Evolutionary conservation across 2,113 vertebrate genomes (phyloP).

Genomic region (Arvicanthis niloticus): DNA sequence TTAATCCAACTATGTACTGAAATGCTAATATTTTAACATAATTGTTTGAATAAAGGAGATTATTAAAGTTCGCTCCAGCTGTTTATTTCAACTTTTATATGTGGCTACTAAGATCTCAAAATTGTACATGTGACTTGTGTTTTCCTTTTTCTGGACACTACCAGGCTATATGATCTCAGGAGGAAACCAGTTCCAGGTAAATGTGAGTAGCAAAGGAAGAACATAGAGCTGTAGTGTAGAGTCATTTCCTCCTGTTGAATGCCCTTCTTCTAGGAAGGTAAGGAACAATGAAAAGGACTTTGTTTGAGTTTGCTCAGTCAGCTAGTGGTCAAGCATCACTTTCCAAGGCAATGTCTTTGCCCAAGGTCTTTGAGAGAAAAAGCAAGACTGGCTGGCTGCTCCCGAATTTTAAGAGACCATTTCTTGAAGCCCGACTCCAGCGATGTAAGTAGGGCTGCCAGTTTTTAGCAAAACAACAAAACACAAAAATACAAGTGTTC

Average conservation of each 20-base stretch:
- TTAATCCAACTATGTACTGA: not conserved
- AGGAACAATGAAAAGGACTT: not conserved
- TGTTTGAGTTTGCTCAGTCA: not conserved
- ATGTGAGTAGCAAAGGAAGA: slow-evolving; percentile 5
- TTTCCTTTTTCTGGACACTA: slow-evolving; percentile 21
- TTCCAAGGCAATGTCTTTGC: slow-evolving; percentile 1
- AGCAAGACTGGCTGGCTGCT: not conserved
- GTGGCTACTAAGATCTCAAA: slow-evolving; percentile 28
- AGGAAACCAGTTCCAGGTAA: slow-evolving; percentile 44
- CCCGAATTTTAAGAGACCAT: slow-evolving; percentile 34
- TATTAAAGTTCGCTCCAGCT: not conserved
- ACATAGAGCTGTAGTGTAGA: not conserved
- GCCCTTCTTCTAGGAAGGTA: not conserved
- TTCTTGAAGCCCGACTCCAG: slow-evolving; percentile 44
- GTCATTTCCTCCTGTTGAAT: slow-evolving; percentile 13
- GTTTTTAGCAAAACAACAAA: slow-evolving; percentile 23
- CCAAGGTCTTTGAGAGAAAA: slow-evolving; percentile 28
- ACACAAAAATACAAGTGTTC: slow-evolving; percentile 40
- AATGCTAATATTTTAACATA: slow-evolving; percentile 10
- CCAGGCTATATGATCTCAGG: not conserved
- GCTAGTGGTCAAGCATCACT: not conserved
- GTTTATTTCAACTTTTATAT: slow-evolving; percentile 54
- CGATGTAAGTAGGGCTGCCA: slow-evolving; percentile 43
- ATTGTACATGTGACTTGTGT: not conserved
- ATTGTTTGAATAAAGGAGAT: not conserved